Base-by-base conservation (phyloP, 2,888 invertebrate genomes). In the Sinohyriopsis cumingii region DNA sequence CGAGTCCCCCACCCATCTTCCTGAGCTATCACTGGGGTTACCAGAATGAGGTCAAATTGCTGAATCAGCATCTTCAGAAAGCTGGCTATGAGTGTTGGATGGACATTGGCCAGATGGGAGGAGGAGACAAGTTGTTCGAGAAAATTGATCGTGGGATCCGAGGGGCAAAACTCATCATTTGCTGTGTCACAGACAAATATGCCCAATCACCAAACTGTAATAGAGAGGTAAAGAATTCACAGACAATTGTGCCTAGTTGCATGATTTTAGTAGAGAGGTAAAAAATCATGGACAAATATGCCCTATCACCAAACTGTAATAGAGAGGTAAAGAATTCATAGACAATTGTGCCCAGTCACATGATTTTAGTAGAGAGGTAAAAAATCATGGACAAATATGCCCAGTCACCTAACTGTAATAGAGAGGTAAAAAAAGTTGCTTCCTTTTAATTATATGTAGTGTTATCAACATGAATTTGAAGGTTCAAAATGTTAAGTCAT, bases 81-180 rank as follows among this genome's bases (percentile, higher is more conserved):
- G 88, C 88, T 5, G 88, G 88, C 19, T 88, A 82, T 71, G 78
- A 80, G 55, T 86, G 87, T 71, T 89, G 89, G 89, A 84, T 89
- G 85, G 89, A 89, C 75, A 83, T 87, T 60, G 89, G 89, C 55
- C 88, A 89, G 76, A 89, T 89, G 89, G 89, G 89, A 22, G 89
- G 89, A 1, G 89, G 89, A 22, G 89, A 89, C 75, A 89, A 88
- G 70, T 78, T 88, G 59, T 88, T 85, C 74, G 82, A 82, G 63
- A 88, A 88, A 71, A 89, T 89, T 56, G 89, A 89, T 76, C 68
- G 73, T 20, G 89, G 89, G 7, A 85, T 89, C 57, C 25, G 77
- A 24, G 77, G 55, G 68, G 86, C 87, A 12, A 88, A 87, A 75
- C 80, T 88, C 24, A 60, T 75, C 22, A 68, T 77, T 5, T 73